Evolutionary conservation across 1,140 invertebrate species (phyloP), one percentile per base, ranked within the genome.

Genomic region (Dolichoris vasculosae): DNA sequence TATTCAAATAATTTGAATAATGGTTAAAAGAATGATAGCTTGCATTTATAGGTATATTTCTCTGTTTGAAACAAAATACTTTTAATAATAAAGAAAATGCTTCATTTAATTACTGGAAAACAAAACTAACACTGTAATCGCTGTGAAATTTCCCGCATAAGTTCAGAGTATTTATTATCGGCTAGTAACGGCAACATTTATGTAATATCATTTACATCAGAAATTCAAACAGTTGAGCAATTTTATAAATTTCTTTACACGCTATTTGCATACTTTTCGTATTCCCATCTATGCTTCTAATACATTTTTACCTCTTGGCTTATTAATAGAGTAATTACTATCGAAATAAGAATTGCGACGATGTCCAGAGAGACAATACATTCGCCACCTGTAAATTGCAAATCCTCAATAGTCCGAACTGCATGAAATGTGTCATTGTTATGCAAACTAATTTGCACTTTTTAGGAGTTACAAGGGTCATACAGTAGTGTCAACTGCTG

Each of bases 121-220:
- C 67, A 40, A 73, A 26, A 26, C 1, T 1, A 11, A 9, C 23
- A 8, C 38, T 43, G 26, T 23, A 43, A 20, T n/a, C 2, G 38
- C 17, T n/a, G 6, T 30, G 30, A 75, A 77, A 77, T 51, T 51
- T 35, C 15, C n/a, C 30, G 75, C 43, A 55, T 1, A 11, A 73
- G 69, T 43, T 73, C 20, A 26, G 26, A 3, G 30, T 46, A n/a
- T n/a, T n/a, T n/a, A 76, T 48, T 32, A 76, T 51, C 40, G 26
- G 8, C 13, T 26, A 13, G 13, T 1, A 26, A 20, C 2, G 20
- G 4, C 30, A 30, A 46, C 35, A n/a, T 83, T 77, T 75, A 75
- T 35, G 71, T 55, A 81, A 84, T 40, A 43, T 86, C 86, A 85
- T 86, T 73, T 86, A 86, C 55, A 82, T 82, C 23, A 82, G 77